Base-by-base conservation (phyloP, 2,113 vertebrate species). In the Alces alces region DNA sequence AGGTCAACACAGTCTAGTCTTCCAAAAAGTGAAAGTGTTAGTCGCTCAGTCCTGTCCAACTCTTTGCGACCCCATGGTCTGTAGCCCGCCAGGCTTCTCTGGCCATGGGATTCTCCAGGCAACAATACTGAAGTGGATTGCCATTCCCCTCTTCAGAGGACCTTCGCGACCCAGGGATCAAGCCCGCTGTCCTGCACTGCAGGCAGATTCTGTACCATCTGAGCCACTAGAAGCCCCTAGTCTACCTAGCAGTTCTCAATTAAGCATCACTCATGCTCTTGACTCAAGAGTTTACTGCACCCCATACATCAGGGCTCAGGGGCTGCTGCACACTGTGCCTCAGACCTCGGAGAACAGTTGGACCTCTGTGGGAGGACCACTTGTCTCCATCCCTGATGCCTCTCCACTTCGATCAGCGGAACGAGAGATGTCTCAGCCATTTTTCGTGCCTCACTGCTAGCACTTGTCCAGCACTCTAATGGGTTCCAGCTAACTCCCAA, bases 401-500 rank as follows among this genome's bases (percentile, higher is more conserved):
- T 61, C 1, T 23, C 1, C 2, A 25, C 70, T 85, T 57, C 3
- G 13, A 19, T 57, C 79, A 33, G 50, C 3, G 45, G 60, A 21
- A 36, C 0, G 17, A 30, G 10, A 28, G 7, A 27, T 4, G 17
- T 61, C 55, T 2, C 39, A 43, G 55, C 30, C 5, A 8, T 16
- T 33, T 33, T 36, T 30, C 0, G 10, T 19, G 25, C 27, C 73
- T 39, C 8, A 5, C n/a, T 7, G 33, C 21, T 12, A 15, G 5
- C 7, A 7, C 33, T 50, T 6, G 0, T 78, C 7, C 7, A 6
- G 23, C 27, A 13, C 3, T 30, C n/a, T 9, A 21, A 14, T 19
- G 27, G 10, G 6, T 43, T 39, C 6, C 50, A 16, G 54, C 47
- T 43, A 43, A 2, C 7, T 7, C 28, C 43, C 39, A 58, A 19